Base-by-base conservation (phyloP, 1,140 invertebrate species). In the Drosophila ficusphila region DNA sequence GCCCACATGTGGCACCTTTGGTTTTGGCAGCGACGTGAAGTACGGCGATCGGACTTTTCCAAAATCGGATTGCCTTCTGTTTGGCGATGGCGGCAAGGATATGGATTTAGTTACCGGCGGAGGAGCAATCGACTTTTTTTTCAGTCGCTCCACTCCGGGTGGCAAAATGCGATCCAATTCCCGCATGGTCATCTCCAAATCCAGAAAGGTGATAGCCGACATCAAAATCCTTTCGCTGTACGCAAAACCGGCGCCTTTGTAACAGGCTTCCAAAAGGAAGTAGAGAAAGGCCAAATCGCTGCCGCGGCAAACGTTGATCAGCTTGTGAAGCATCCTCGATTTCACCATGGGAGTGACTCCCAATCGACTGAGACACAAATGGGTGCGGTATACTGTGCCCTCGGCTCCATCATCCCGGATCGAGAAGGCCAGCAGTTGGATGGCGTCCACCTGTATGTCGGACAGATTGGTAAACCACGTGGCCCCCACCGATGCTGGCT, bases 231-330 rank as follows among this genome's bases (percentile, higher is more conserved):
- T 23, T 6, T 57, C 60, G 19, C 46, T 60, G 14, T 67, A 65
- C 7, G 11, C 19, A 3, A 23, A 42, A 3, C 33, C 31, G 2
- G 49, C 19, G 1, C 18, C 36, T 19, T 67, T 75, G 8, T 75
- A 75, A 11, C 51, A 46, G 8, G 58, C 60, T 44, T 75, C 71
- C 16, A 49, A 11, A 2, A 75, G 44, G 14, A 75, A 75, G 36
- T 74, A 74, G 2, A 75, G 42, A 1, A 75, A 74, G 14, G 70
- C 71, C 16, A 75, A 16, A n/a, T 57, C 51, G 16, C 60, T 75
- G 34, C 51, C 11, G 4, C 71, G 71, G 19, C 70, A 46, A 3
- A 42, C 18, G 1, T 2, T 2, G 12, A 75, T 29, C 0, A 75
- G 31, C n/a, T 57, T 56, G 0, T 2, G 4, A 0, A 75, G 12